These are phyloP conservation scores for Agrochola lota DNA, from an alignment of 2,888 invertebrate genomes.

Conservation along the genomic window DNA sequence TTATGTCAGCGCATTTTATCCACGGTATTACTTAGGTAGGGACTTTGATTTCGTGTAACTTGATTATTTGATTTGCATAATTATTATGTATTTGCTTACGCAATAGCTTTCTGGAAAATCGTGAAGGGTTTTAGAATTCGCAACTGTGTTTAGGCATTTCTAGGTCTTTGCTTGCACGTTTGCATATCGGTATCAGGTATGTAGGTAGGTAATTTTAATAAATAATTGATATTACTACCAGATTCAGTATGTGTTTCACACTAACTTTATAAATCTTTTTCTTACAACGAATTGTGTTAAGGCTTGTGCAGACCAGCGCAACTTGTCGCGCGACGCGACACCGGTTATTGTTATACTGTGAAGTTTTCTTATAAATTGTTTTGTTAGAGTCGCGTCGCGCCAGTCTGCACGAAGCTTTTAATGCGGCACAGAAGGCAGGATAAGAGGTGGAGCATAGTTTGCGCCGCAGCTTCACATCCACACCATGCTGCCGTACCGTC, in stretches of 20 bases:
- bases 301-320: too few relatives aligned
- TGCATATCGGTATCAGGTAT: background rate
- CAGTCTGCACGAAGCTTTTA: too few relatives aligned
- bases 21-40: slow-evolving; percentile 31
- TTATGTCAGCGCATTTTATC: slow-evolving; percentile 45
- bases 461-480: too few relatives aligned
- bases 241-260: background rate
- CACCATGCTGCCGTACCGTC: too few relatives aligned
- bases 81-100: slow-evolving; percentile 19
- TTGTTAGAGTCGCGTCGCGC: too few relatives aligned
- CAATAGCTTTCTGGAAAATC: slow-evolving; percentile 34
- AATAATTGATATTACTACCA: background rate
- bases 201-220: background rate
- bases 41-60: slow-evolving; percentile 46
- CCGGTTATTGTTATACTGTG: too few relatives aligned
- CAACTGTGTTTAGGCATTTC: slow-evolving; percentile 1
- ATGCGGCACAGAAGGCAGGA: too few relatives aligned
- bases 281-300: background rate
- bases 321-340: too few relatives aligned
- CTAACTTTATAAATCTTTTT: background rate
- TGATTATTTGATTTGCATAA: slow-evolving; percentile 43
- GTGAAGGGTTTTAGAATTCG: slow-evolving; percentile 15
- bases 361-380: too few relatives aligned
- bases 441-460: too few relatives aligned
- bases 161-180: background rate